Percentiles rank a stretch among this genome's conserved stretches.
These are phyloP conservation scores for Drosophila infuscata DNA, from an alignment of 2,888 invertebrate species.

Conservation along the genomic window DNA sequence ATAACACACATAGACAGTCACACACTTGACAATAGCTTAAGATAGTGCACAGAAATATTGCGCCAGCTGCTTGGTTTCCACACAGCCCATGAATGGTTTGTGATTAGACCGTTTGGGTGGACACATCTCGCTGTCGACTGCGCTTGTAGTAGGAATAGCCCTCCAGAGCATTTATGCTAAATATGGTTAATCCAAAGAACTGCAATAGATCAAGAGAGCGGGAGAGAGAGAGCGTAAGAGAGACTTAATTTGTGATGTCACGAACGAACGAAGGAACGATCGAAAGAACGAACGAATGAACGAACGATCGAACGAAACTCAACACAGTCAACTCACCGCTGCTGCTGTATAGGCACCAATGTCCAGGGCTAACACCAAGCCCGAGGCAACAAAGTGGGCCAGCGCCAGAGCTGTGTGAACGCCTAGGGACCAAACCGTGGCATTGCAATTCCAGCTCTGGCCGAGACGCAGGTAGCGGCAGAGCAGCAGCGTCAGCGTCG, in stretches of 20 bases:
- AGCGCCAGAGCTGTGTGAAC: conserved; percentile 57
- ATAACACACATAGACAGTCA: conserved; percentile 6
- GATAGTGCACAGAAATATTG: conserved; percentile 5
- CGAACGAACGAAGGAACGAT: neutral
- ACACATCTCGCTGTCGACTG: conserved; percentile 64
- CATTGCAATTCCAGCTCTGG: conserved; percentile 60
- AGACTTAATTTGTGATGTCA: neutral
- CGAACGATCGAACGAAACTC: neutral
- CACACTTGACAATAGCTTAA: conserved; percentile 35
- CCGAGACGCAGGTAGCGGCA: conserved; percentile 68
- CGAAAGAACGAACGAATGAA: neutral
- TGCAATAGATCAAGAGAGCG: conserved; percentile 14
- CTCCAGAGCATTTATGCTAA: conserved; percentile 66
- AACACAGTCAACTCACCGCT: conserved; percentile 54
- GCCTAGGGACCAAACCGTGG: conserved; percentile 56
- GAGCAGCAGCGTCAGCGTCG: conserved; percentile 55
- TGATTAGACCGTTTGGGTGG: conserved; percentile 63
- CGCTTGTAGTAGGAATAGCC: conserved; percentile 60
- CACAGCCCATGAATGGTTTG: conserved; percentile 1
- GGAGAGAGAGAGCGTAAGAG: neutral
- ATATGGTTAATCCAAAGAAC: conserved; percentile 65
- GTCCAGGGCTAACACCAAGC: conserved; percentile 61
- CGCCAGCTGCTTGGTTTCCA: neutral
- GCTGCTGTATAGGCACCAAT: conserved; percentile 61
- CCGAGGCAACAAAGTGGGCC: conserved; percentile 65